Conservation (phyloP, 2,888 invertebrate genomes). For the Lithophane semibrunnea region DNA sequence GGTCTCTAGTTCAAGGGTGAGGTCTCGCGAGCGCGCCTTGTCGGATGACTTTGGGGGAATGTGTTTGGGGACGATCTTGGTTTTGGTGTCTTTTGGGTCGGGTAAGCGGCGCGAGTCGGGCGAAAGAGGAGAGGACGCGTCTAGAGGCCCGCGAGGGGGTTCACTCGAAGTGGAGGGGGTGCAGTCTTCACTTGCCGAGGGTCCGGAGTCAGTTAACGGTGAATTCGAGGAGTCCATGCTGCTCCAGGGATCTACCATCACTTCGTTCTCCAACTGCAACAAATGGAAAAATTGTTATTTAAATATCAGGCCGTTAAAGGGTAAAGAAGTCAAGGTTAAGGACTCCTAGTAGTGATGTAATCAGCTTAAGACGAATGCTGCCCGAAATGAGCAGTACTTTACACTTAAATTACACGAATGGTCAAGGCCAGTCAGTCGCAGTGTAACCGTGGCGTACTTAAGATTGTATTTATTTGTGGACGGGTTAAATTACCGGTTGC, state of each 20-base stretch:
- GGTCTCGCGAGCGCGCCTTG: conserved; percentile 85
- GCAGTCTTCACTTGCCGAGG: conserved; percentile 89
- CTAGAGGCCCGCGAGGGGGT: conserved; percentile 76
- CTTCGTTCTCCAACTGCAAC: conserved; percentile 91
- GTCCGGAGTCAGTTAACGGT: conserved; percentile 88
- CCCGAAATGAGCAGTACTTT: conserved; percentile 71
- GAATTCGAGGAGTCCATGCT: conserved; percentile 90
- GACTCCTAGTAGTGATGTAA: conserved; percentile 72
- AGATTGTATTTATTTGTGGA: conserved; percentile 75
- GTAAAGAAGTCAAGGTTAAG: conserved; percentile 76
- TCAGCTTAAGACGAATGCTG: conserved; percentile 75
- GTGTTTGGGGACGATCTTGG: conserved; percentile 73
- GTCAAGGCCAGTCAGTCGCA: conserved; percentile 79
- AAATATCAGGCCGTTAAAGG: conserved; percentile 66
- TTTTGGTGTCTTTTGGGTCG: conserved; percentile 81
- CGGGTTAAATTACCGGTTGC: conserved; percentile 75
- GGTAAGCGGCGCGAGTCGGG: conserved; percentile 82
- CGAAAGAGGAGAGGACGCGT: conserved; percentile 78
- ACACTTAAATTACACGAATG: conserved; percentile 70
- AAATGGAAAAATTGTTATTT: conserved; percentile 70
- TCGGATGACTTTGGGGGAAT: conserved; percentile 76
- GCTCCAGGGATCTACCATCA: conserved; percentile 90
- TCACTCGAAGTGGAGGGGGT: conserved; percentile 87
- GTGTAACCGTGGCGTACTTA: conserved; percentile 67
- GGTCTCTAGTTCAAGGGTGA: conserved; percentile 84